phyloP scores from a whole-genome alignment of 1,140 invertebrate genomes.

The Calosoma granatense region DNA sequence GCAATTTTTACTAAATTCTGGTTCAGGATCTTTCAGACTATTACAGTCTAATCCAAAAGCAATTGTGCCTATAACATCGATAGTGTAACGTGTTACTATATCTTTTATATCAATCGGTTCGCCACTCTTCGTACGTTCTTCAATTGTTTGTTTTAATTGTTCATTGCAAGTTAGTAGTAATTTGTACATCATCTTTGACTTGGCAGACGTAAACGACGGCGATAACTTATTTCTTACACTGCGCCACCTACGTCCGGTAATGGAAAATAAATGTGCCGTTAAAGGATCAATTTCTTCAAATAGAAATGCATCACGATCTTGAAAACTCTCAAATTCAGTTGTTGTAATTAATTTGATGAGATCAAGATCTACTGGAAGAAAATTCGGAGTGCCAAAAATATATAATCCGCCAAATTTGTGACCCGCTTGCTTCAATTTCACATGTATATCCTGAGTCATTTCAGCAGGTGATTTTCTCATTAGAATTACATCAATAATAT shows the following conservation, averaged over 20 bases:
- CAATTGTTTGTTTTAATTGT: neutral
- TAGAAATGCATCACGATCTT: conserved; percentile 18
- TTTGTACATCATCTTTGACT: neutral
- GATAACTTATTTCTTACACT: neutral
- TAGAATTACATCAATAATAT: conserved; percentile 24
- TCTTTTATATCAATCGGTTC: conserved; percentile 29
- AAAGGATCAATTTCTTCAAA: conserved; percentile 40
- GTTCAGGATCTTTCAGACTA: conserved; percentile 30
- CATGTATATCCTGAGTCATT: conserved; percentile 23
- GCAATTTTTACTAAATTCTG: conserved; percentile 28
- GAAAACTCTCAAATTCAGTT: conserved; percentile 30
- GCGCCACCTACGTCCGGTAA: conserved; percentile 27
- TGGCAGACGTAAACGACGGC: neutral
- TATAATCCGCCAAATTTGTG: neutral
- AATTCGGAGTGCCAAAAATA: neutral
- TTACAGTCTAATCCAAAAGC: conserved; percentile 40
- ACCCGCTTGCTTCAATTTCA: neutral
- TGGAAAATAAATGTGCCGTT: conserved; percentile 38
- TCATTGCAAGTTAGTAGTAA: conserved; percentile 1
- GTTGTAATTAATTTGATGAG: conserved; percentile 28
- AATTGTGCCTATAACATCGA: conserved; percentile 38
- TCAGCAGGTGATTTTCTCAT: conserved; percentile 13
- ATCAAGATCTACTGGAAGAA: conserved; percentile 21
- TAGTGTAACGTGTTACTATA: conserved; percentile 33
- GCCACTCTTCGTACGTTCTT: conserved; percentile 32